Conservation (phyloP, 2,797 vertebrate genomes). For the Poecilia velifera region DNA sequence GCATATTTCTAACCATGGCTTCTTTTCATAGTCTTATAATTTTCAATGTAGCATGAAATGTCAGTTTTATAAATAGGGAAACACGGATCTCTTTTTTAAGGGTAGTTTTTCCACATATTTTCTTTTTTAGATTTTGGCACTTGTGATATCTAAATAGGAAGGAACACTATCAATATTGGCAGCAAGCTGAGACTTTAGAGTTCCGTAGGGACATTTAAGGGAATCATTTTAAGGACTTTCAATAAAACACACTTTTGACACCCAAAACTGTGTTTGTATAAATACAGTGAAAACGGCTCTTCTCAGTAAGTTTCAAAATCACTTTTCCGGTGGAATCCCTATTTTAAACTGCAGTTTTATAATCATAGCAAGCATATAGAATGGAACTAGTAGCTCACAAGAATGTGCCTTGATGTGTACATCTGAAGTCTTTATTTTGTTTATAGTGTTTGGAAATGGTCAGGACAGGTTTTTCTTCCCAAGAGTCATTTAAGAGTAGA, state of each 20-base stretch:
- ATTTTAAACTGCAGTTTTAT: not conserved
- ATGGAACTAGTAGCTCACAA: not conserved
- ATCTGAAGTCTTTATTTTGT: not conserved
- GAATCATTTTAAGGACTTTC: slow-evolving; percentile 38
- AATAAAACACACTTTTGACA: slow-evolving; percentile 47
- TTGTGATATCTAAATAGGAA: slow-evolving; percentile 35
- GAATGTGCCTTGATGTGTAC: not conserved
- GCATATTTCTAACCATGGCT: slow-evolving; percentile 78
- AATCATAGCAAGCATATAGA: not conserved
- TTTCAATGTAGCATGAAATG: slow-evolving; percentile 80
- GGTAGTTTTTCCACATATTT: slow-evolving; percentile 53
- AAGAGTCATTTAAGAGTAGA: not conserved
- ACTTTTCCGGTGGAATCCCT: not conserved
- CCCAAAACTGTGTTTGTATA: slow-evolving; percentile 13
- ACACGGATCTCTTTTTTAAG: slow-evolving; percentile 3
- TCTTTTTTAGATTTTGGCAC: slow-evolving; percentile 67
- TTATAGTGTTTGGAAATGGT: not conserved
- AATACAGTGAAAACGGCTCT: slow-evolving; percentile 33
- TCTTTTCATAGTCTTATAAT: slow-evolving; percentile 77
- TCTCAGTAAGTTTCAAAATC: slow-evolving; percentile 3
- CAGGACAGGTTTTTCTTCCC: not conserved
- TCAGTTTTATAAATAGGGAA: slow-evolving; percentile 75
- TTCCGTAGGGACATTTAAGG: slow-evolving; percentile 39
- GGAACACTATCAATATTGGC: slow-evolving; percentile 15
- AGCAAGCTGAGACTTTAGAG: slow-evolving; percentile 42